Evolutionary conservation across 2,797 vertebrate species (phyloP).

Genomic region (Aphelocoma californica): DNA sequence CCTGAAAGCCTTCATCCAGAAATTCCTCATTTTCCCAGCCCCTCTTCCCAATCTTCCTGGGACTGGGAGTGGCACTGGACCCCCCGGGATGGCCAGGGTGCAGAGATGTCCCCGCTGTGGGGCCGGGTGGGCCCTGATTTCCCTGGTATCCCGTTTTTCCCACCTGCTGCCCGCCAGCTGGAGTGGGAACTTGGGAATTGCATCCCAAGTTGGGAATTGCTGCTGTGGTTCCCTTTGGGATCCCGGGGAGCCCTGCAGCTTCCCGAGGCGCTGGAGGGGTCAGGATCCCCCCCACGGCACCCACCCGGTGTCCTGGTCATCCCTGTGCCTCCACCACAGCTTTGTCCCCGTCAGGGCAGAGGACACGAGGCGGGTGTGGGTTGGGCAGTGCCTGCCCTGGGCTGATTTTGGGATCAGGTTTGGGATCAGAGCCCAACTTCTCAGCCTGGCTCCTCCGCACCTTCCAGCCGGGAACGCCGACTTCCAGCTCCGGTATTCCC

Average conservation of each 20-base stretch:
- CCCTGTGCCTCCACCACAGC: rapidly evolving
- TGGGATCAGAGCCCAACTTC: neutral
- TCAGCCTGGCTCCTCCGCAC: neutral
- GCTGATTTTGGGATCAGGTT: neutral
- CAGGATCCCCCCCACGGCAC: rapidly evolving
- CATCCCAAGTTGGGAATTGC: neutral
- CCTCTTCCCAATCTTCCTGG: rapidly evolving
- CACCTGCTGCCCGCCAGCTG: neutral
- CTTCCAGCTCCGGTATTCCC: neutral
- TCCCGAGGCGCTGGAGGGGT: rapidly evolving
- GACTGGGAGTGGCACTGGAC: rapidly evolving
- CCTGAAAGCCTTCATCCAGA: neutral
- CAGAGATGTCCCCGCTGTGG: rapidly evolving
- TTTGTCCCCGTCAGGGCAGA: neutral
- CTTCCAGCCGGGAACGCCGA: neutral
- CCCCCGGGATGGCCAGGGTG: rapidly evolving
- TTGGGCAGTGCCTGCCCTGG: neutral
- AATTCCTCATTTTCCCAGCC: neutral
- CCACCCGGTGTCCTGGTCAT: neutral
- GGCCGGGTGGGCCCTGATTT: neutral
- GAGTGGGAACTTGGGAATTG: neutral
- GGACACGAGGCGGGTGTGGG: rapidly evolving
- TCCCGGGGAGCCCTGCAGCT: neutral
- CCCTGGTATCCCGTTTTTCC: neutral
- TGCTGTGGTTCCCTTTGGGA: neutral